Evolutionary conservation across 2,797 vertebrate species (phyloP).

Genomic region (Xenopus petersii): DNA sequence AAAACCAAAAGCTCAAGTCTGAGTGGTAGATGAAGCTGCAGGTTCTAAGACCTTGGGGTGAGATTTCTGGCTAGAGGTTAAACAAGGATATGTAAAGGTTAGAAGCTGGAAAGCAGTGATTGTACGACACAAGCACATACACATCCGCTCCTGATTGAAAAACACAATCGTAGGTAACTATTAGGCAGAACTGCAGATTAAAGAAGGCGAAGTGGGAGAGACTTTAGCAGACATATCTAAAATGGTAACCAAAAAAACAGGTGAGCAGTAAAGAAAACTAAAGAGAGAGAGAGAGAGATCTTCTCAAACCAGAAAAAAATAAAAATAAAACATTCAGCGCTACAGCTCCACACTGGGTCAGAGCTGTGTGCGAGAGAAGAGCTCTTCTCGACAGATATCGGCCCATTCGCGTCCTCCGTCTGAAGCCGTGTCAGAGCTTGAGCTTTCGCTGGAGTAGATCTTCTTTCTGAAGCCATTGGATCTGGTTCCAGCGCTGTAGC

Average conservation of each 20-base stretch:
- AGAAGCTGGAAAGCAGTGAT: slow-evolving; percentile 78
- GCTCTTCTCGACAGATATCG: slow-evolving; percentile 65
- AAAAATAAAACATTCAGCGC: slow-evolving; percentile 38
- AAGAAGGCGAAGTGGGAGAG: not conserved
- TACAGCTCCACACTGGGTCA: slow-evolving; percentile 64
- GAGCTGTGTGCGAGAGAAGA: slow-evolving; percentile 76
- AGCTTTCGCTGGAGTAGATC: slow-evolving; percentile 74
- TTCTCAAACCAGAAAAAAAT: no score
- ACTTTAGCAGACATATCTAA: not conserved
- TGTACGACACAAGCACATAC: slow-evolving; percentile 86
- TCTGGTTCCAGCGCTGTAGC: slow-evolving; percentile 67
- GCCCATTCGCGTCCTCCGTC: slow-evolving; percentile 68
- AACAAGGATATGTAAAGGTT: slow-evolving; percentile 53
- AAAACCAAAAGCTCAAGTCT: slow-evolving; percentile 66
- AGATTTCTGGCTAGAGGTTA: slow-evolving; percentile 66
- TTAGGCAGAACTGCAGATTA: slow-evolving; percentile 66
- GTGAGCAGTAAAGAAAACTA: slow-evolving; percentile 73
- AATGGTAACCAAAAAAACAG: slow-evolving; percentile 77
- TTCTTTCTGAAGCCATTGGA: slow-evolving; percentile 68
- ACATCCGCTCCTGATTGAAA: slow-evolving; percentile 82
- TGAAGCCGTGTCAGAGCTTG: slow-evolving; percentile 72
- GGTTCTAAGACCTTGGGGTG: slow-evolving; percentile 65
- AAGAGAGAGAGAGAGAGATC: slow-evolving; percentile 51
- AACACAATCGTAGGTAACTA: slow-evolving; percentile 83
- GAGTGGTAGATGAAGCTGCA: slow-evolving; percentile 55